These are phyloP conservation scores for Caenorhabditis plicata DNA, from an alignment of 2,888 invertebrate species.

Conservation along the genomic window DNA sequence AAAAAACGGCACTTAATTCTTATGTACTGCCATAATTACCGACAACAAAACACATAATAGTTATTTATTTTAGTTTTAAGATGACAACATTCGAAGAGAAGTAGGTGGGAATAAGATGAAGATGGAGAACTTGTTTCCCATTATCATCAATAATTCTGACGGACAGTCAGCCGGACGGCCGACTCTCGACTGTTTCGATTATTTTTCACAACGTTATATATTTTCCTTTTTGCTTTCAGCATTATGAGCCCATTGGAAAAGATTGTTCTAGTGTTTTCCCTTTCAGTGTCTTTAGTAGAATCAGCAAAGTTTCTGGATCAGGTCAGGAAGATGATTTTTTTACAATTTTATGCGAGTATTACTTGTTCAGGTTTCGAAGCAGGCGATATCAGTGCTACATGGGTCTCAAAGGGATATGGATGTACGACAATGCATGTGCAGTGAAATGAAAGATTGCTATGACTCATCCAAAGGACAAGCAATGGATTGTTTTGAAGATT, in stretches of 20 bases:
- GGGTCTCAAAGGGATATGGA: slow-evolving; percentile 32
- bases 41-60: no score
- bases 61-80: no score
- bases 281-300: slow-evolving; percentile 1
- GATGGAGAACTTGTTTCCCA: no score
- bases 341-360: neutral
- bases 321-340: slow-evolving; percentile 1
- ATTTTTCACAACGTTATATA: no score
- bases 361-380: slow-evolving; percentile 34
- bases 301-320: slow-evolving; percentile 20
- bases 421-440: slow-evolving; percentile 52
- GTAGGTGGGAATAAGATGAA: no score
- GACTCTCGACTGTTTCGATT: no score
- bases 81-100: no score
- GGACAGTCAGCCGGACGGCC: no score
- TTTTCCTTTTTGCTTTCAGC: no score
- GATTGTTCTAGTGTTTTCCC: neutral
- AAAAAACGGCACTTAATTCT: no score
- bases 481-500: slow-evolving; percentile 48
- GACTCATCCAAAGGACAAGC: slow-evolving; percentile 44
- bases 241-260: neutral
- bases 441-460: slow-evolving; percentile 51
- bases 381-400: slow-evolving; percentile 39
- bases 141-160: no score
- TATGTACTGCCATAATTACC: no score